Conservation (phyloP, 2,888 invertebrate genomes). For the Zaprionus obscuricornis region DNA sequence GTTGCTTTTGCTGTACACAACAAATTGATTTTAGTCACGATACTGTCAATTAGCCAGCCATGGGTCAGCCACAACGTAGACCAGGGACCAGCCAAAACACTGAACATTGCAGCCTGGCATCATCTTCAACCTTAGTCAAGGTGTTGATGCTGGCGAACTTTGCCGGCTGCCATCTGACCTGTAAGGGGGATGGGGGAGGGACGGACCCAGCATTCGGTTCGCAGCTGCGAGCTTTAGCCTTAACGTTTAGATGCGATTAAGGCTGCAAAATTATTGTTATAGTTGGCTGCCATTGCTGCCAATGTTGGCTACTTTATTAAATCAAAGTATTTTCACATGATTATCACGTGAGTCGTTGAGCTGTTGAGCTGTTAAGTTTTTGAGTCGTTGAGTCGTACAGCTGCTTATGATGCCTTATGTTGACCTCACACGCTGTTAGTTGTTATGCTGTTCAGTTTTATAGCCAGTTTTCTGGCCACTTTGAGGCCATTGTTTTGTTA, state of each 20-base stretch:
- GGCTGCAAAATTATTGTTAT: conserved; percentile 76
- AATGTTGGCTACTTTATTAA: conserved; percentile 76
- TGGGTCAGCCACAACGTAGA: conserved; percentile 71
- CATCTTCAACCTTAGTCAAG: conserved; percentile 36
- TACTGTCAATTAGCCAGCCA: conserved; percentile 82
- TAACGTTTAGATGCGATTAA: conserved; percentile 74
- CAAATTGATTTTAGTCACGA: conserved; percentile 83
- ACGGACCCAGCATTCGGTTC: conserved; percentile 31
- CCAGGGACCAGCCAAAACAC: conserved; percentile 31
- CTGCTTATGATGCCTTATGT: conserved; percentile 36
- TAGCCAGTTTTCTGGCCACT: conserved; percentile 38
- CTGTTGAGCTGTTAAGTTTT: neutral
- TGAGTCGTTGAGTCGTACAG: neutral
- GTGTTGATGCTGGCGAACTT: conserved; percentile 70
- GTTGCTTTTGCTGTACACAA: conserved; percentile 72
- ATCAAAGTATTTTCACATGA: conserved; percentile 77
- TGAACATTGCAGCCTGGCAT: neutral
- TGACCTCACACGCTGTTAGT: conserved; percentile 56
- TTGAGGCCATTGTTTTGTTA: conserved; percentile 34
- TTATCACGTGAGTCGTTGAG: conserved; percentile 73
- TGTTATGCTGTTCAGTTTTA: neutral
- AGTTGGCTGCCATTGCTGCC: conserved; percentile 57
- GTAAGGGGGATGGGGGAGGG: conserved; percentile 1
- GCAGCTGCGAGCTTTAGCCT: conserved; percentile 44
- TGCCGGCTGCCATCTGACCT: conserved; percentile 61